These are phyloP conservation scores for Archilochus colubris DNA, from an alignment of 2,113 vertebrate genomes.

Conservation along the genomic window DNA sequence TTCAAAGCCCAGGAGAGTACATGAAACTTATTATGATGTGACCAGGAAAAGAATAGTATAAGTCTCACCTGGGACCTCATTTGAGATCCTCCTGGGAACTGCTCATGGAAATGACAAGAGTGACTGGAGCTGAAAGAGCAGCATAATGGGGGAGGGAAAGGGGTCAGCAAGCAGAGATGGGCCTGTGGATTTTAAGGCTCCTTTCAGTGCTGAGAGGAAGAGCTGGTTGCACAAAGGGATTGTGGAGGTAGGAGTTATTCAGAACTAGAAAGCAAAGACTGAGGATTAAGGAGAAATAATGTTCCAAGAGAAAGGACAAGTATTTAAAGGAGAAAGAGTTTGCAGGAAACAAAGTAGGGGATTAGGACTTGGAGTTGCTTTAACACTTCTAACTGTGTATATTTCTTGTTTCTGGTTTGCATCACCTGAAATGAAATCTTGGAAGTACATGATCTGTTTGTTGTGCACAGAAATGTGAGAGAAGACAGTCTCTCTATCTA, in stretches of 20 bases:
- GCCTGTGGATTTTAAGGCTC: constrained; percentile 29
- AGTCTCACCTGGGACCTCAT: constrained; percentile 45
- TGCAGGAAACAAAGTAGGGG: neutral
- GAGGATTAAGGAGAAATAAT: neutral
- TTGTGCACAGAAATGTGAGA: neutral
- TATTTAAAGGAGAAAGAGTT: neutral
- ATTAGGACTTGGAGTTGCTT: neutral
- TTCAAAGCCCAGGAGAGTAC: constrained; percentile 37
- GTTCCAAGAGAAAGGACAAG: neutral
- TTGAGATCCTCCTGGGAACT: constrained; percentile 32
- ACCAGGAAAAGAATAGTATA: constrained; percentile 12
- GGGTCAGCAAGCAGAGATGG: neutral
- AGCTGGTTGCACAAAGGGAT: constrained; percentile 1
- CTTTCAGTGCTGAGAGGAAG: constrained; percentile 18
- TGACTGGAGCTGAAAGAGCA: constrained; percentile 25
- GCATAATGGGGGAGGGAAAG: neutral
- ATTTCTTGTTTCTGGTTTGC: neutral
- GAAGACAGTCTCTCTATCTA: neutral
- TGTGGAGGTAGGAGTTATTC: neutral
- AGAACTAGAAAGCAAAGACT: constrained; percentile 29
- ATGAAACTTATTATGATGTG: constrained; percentile 53
- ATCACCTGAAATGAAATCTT: neutral
- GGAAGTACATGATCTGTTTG: neutral
- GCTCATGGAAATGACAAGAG: constrained; percentile 29
- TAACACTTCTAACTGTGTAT: neutral